Evolutionary conservation across 2,888 invertebrate species (phyloP).

Genomic region (Sarcophaga caerulescens): DNA sequence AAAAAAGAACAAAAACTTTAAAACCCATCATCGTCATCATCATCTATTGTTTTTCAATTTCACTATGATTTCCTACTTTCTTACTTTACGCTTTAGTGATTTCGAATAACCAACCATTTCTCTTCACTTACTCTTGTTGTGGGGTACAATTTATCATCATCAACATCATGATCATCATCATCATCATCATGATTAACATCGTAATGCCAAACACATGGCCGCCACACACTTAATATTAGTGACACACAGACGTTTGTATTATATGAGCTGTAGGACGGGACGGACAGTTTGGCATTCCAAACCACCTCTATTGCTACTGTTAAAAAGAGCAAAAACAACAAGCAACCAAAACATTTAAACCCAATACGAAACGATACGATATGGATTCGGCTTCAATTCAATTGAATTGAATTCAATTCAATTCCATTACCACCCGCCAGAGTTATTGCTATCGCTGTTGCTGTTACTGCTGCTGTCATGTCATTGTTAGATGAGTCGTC

Average conservation of each 20-base stretch:
- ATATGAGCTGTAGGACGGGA: not conserved
- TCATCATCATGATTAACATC: slow-evolving; percentile 17
- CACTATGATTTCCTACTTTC: slow-evolving; percentile 66
- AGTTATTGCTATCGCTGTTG: not conserved
- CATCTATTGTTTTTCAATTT: slow-evolving; percentile 60
- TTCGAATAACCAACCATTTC: slow-evolving; percentile 32
- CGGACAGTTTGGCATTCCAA: slow-evolving; percentile 1
- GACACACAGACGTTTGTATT: not conserved
- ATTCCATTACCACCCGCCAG: slow-evolving; percentile 38
- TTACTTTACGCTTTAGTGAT: slow-evolving; percentile 60
- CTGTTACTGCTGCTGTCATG: not conserved
- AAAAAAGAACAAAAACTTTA: not conserved
- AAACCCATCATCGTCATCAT: slow-evolving; percentile 27
- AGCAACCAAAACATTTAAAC: not conserved
- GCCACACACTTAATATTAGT: not conserved
- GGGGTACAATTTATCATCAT: no score
- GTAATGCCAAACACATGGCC: slow-evolving; percentile 35
- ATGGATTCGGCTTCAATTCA: not conserved
- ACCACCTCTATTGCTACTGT: not conserved
- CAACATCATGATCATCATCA: no score
- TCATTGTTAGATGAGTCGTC: not conserved
- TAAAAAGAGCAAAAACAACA: not conserved
- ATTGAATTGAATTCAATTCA: not conserved
- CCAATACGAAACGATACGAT: not conserved
- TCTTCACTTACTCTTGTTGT: not conserved